Conservation (phyloP, 2,797 vertebrate species). For the Squalus acanthias region DNA sequence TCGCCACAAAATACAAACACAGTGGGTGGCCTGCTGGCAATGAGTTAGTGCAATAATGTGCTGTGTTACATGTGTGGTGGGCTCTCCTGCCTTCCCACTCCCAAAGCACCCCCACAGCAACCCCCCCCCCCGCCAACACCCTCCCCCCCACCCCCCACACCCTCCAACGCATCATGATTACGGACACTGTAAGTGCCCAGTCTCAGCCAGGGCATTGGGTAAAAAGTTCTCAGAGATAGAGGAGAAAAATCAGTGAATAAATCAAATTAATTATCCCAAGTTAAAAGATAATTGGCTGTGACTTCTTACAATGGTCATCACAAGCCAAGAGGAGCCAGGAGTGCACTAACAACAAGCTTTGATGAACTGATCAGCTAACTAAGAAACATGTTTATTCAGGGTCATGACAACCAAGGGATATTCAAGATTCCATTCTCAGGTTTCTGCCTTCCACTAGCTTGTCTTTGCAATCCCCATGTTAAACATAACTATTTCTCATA, state of each 20-base stretch:
- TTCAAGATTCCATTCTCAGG: not conserved
- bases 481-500: not conserved
- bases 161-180: not conserved
- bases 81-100: not conserved
- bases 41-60: not conserved
- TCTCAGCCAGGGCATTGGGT: not conserved
- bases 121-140: too few relatives aligned
- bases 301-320: not conserved
- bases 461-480: not conserved
- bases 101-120: too few relatives aligned
- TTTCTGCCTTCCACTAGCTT: not conserved
- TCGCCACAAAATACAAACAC: conserved; percentile 14
- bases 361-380: not conserved
- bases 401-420: not conserved
- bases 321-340: not conserved
- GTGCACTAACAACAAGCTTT: not conserved
- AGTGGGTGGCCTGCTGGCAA: not conserved
- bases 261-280: not conserved
- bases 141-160: too few relatives aligned
- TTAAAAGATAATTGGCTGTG: conserved; percentile 3
- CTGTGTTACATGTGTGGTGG: too few relatives aligned
- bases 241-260: not conserved
- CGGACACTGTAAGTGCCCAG: too few relatives aligned
- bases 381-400: not conserved
- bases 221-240: not conserved